A percentile compares a stretch with the other conserved stretches of the same genome.
These are phyloP conservation scores for Crocallis elinguaria DNA, from an alignment of 2,888 invertebrate species.

Conservation along the genomic window DNA sequence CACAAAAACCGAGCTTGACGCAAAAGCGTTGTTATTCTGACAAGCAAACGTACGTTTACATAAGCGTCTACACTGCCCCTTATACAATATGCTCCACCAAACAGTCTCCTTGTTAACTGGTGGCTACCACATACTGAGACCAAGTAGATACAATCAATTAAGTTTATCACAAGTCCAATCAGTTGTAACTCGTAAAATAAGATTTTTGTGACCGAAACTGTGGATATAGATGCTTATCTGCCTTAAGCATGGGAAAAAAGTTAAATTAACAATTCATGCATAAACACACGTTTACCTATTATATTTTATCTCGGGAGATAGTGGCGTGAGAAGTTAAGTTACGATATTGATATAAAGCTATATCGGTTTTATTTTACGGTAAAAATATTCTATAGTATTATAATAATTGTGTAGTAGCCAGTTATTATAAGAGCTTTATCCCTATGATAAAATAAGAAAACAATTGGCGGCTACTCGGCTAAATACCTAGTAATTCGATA, in stretches of 20 bases:
- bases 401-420: too few relatives aligned
- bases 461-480: too few relatives aligned
- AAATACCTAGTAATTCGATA: too few relatives aligned
- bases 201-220: slow-evolving; percentile 24
- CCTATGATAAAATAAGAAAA: too few relatives aligned
- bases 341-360: background rate
- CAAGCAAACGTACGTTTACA: too few relatives aligned
- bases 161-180: slow-evolving; percentile 17
- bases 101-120: too few relatives aligned
- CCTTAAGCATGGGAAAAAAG: slow-evolving; percentile 21
- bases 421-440: too few relatives aligned
- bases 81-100: too few relatives aligned
- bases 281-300: slow-evolving; percentile 14
- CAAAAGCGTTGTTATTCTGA: too few relatives aligned
- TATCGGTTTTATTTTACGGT: slow-evolving; percentile 3
- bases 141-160: slow-evolving; percentile 15
- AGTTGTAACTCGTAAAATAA: slow-evolving; percentile 17
- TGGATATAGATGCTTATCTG: slow-evolving; percentile 16
- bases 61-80: too few relatives aligned
- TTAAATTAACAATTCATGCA: slow-evolving; percentile 24
- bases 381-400: background rate
- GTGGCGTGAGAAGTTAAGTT: background rate
- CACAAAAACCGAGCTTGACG: too few relatives aligned
- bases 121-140: slow-evolving; percentile 8
- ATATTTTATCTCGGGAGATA: slow-evolving; percentile 2